A percentile compares a stretch with the other conserved stretches of the same genome.
Evolutionary conservation across 2,113 vertebrate genomes (phyloP).

Genomic region (Tonatia bakeri): DNA sequence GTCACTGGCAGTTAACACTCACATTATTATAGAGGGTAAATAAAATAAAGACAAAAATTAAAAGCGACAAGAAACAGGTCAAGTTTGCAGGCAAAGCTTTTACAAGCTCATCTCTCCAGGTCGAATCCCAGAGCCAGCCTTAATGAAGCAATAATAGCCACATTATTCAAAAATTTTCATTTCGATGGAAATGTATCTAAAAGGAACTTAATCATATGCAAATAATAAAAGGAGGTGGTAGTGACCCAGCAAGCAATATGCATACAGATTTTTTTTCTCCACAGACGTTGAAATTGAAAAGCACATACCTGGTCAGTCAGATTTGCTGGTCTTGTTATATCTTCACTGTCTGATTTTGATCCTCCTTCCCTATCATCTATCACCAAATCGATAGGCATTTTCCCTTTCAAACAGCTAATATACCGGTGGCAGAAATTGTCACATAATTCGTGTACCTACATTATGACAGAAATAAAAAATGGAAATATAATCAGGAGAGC

Average conservation of each 20-base stretch:
- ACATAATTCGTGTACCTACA: conserved; percentile 98
- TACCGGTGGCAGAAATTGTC: conserved; percentile 99
- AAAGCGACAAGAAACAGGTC: conserved; percentile 98
- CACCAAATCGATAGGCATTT: conserved; percentile 99
- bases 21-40: conserved; percentile 82
- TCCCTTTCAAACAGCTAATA: conserved; percentile 99
- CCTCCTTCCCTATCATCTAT: conserved; percentile 99
- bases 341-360: conserved; percentile 99
- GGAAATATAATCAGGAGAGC: conserved; percentile 83
- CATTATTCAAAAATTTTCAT: conserved; percentile 97
- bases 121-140: conserved; percentile 92
- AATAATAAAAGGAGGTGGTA: conserved; percentile 90
- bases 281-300: conserved; percentile 70
- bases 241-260: conserved; percentile 90
- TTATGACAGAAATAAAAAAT: conserved; percentile 74
- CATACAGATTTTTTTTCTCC: conserved; percentile 83
- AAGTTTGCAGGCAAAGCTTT: conserved; percentile 93
- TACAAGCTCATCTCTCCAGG: conserved; percentile 93
- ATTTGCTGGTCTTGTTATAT: conserved; percentile 97
- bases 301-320: conserved; percentile 95
- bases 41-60: conserved; percentile 90
- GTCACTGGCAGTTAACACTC: conserved; percentile 66
- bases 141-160: conserved; percentile 99
- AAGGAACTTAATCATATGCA: conserved; percentile 98
- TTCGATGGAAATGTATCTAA: conserved; percentile 95